Evolutionary conservation across 53 echinoderm and acorn worm genomes (phyloP), one percentile per base, ranked within the genome.

Genomic region (Astropecten irregularis): DNA sequence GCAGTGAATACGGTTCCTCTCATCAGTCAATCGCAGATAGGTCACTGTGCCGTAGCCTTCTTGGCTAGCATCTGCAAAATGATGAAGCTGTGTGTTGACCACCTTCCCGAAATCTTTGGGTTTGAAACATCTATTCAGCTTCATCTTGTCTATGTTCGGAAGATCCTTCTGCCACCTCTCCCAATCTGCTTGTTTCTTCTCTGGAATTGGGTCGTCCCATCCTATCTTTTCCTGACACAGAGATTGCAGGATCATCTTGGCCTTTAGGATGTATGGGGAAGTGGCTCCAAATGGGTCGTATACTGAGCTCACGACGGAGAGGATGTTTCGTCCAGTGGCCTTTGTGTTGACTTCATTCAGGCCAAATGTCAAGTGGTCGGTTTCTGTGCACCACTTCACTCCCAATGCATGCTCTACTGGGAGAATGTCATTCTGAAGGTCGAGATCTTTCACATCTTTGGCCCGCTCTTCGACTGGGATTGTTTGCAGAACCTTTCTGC

Each of bases 121-220:
- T 73, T 86, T 89, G 40, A 66, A 81, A 26, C 84, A 84, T 54
- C 92, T 61, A 49, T 88, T 62, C 7, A 92, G 55, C 18, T 7
- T 49, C 1, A 92, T 28, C 20, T 47, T 39, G 28, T 34, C 48
- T 3, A 88, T 59, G 3, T 81, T 67, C 16, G 86, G 90, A 32
- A 91, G 25, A 20, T 91, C 64, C 23, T 61, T 59, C 49, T 40
- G 32, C 92, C 89, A 92, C 0, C 32, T 82, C 31, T 36, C 3
- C 66, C 66, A 66, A 5, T 37, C 10, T 39, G 21, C 38, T 39
- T 66, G 38, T 11, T 9, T 29, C 32, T 30, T 33, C 6, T 1
- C 11, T 7, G 85, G 68, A 39, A 95, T 23, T 14, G 84, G 70
- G 2, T 95, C 88, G 76, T 90, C 90, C 92, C 95, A 92, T 15